Evolutionary conservation across 2,113 vertebrate species (phyloP), one percentile per base, ranked within the genome.

Genomic region (Actenoides lindsayi): DNA sequence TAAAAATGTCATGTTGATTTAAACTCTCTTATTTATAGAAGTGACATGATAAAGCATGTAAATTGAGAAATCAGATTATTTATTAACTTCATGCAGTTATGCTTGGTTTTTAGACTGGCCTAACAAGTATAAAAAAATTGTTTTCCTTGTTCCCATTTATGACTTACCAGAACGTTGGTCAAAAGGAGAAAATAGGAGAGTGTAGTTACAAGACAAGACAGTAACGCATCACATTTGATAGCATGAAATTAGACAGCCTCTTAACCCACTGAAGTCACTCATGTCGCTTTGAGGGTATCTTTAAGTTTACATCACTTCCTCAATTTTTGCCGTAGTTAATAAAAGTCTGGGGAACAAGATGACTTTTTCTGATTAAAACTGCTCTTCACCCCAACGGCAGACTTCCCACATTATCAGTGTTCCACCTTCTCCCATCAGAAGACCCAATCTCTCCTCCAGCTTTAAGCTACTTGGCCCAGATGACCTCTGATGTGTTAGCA

Each of bases 301-400:
- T 35, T 4, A 35, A 48, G 8, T 46, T 91, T 50, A 69, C 11
- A 39, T 4, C 25, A 7, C 11, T 56, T 68, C n/a, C 60, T 80
- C 19, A 28, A 1, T 78, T 75, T 89, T 35, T 67, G 14, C 19
- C 27, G 59, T 2, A 51, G 24, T 16, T 78, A 50, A 8, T 62
- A 16, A 10, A 56, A 68, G 7, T 0, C 0, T 12, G 7, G 62
- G 17, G 6, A 92, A 18, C 14, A 69, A 68, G 13, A 21, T 28
- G 50, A 33, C 18, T 16, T 73, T 73, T 83, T 74, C 83, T 74
- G 24, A 57, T 33, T 37, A 42, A 53, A 80, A 16, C 5, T 51
- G 27, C 27, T 54, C 10, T 63, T 80, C 21, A 60, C 11, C 5
- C 18, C 9, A 27, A 31, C 1, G 59, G 6, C 11, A 79, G 39